Evolutionary conservation across 2,797 vertebrate species (phyloP).

Genomic region (Sparidentex hasta): DNA sequence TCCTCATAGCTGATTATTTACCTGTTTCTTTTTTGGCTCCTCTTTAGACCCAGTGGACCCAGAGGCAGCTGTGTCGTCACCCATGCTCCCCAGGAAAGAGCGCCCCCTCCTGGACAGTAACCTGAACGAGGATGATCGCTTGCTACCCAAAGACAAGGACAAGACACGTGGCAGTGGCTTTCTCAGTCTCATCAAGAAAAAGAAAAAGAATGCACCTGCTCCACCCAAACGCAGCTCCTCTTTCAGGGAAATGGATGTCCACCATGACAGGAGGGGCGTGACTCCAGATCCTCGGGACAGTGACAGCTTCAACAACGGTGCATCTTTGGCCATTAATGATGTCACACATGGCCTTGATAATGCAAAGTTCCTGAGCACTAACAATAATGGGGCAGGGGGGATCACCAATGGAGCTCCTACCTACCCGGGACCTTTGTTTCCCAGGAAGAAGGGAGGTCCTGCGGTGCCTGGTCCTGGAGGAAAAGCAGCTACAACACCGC

Average conservation of each 20-base stretch:
- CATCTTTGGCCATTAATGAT: constrained; percentile 76
- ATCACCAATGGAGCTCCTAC: constrained; percentile 90
- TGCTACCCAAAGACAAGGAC: constrained; percentile 93
- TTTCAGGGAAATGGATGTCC: constrained; percentile 92
- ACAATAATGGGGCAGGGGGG: constrained; percentile 84
- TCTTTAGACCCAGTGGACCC: constrained; percentile 89
- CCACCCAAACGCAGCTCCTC: constrained; percentile 98
- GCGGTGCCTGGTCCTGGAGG: constrained; percentile 73
- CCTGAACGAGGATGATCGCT: constrained; percentile 93
- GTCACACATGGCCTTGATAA: constrained; percentile 77
- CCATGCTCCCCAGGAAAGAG: constrained; percentile 94
- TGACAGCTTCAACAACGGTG: constrained; percentile 86
- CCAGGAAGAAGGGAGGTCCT: constrained; percentile 90
- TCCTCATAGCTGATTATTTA: constrained; percentile 6
- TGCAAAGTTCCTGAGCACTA: constrained; percentile 81
- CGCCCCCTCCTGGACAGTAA: constrained; percentile 86
- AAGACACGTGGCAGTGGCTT: constrained; percentile 92
- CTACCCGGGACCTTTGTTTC: constrained; percentile 88
- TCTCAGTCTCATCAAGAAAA: constrained; percentile 96
- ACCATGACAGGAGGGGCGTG: constrained; percentile 80
- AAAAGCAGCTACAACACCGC: constrained; percentile 80
- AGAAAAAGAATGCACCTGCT: constrained; percentile 94
- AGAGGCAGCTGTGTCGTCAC: constrained; percentile 89
- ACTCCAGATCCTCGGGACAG: constrained; percentile 86
- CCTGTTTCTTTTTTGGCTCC: constrained; percentile 8